These are phyloP conservation scores for Trichechus manatus DNA, from an alignment of 2,113 vertebrate genomes.

Conservation along the genomic window DNA sequence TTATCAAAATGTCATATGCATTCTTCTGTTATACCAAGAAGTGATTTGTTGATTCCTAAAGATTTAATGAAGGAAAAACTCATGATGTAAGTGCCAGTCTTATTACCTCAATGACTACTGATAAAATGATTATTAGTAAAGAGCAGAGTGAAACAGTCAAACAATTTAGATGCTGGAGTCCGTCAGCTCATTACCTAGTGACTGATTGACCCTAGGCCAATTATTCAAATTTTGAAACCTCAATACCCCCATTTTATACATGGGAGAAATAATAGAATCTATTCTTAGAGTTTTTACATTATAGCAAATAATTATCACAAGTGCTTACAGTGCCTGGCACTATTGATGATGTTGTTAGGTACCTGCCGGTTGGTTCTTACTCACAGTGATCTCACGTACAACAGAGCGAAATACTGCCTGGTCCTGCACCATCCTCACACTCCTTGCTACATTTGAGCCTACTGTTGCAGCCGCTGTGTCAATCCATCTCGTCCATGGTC, in stretches of 20 bases:
- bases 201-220: background rate
- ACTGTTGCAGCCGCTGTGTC: no score
- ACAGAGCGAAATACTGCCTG: no score
- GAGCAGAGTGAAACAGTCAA: background rate
- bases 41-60: conserved; percentile 6
- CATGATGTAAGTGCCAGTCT: background rate
- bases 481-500: no score
- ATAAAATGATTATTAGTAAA: background rate
- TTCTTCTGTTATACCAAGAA: conserved; percentile 32
- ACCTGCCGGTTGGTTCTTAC: no score
- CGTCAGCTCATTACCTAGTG: background rate
- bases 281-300: background rate
- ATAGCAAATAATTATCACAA: background rate
- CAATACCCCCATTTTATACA: background rate
- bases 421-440: no score
- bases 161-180: background rate
- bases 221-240: background rate
- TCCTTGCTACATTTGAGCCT: no score
- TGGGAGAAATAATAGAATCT: background rate
- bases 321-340: background rate
- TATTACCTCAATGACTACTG: background rate
- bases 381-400: no score
- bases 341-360: no score
- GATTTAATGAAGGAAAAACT: background rate
- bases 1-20: conserved; percentile 32